Evolutionary conservation across 2,113 vertebrate species (phyloP).

Genomic region (Ciconia stormi): DNA sequence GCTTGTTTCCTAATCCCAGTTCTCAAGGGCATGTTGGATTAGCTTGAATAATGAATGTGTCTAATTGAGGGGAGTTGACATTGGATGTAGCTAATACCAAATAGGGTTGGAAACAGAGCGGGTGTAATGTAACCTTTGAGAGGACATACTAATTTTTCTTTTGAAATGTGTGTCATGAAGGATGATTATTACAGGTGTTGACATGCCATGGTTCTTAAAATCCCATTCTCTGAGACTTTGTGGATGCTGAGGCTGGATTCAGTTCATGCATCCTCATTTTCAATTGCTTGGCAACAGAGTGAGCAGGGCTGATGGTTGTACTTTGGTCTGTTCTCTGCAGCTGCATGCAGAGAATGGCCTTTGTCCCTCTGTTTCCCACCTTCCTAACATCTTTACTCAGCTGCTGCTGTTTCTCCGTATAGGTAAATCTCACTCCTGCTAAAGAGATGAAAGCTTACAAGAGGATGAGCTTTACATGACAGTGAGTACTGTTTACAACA

Average conservation of each 20-base stretch:
- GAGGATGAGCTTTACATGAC: neutral
- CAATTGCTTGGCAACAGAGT: neutral
- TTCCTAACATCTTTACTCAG: neutral
- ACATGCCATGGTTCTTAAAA: neutral
- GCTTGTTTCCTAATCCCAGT: neutral
- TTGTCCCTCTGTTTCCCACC: neutral
- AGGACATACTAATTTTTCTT: neutral
- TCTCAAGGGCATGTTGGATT: conserved; percentile 27
- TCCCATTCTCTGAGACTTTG: neutral
- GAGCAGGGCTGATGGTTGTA: neutral
- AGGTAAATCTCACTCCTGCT: neutral
- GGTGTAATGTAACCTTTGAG: neutral
- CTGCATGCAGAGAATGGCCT: neutral
- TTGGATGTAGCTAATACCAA: neutral
- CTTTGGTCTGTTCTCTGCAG: neutral
- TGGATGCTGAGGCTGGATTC: neutral
- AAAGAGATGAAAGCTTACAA: neutral
- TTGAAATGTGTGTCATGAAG: neutral
- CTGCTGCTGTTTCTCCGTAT: neutral
- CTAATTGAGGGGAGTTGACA: neutral
- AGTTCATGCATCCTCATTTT: neutral
- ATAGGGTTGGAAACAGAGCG: neutral
- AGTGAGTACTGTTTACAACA: neutral
- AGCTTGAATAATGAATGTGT: neutral
- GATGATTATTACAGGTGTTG: neutral